Evolutionary conservation across 2,888 invertebrate genomes (phyloP), one percentile per base, ranked within the genome.

Genomic region (Cinara cedri): DNA sequence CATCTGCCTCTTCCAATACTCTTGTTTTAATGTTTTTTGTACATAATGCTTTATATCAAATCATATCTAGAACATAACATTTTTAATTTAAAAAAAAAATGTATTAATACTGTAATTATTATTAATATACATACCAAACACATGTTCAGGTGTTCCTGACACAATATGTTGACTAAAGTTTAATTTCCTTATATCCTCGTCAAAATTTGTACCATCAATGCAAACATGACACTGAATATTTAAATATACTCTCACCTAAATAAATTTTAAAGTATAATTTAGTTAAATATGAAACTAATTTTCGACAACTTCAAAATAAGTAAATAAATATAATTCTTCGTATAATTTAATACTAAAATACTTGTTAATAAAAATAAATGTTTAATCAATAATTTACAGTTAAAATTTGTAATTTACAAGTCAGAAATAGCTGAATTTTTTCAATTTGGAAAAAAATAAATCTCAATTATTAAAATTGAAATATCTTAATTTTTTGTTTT

Each of bases 81-180:
- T 46, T 21, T 13, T 24, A 24, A 51, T 6, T 66, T 26, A 3
- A 60, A 13, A 44, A 34, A 3, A 72, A 57, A 3, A 66, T 9
- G 9, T 21, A 1, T 44, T 21, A n/a, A n/a, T n/a, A n/a, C n/a
- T 34, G 6, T n/a, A 10, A 19, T 19, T 10, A 9, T 1, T 9
- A 55, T 55, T 21, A 16, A 46, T 34, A 66, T 21, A 82, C 81
- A 88, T 89, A 92, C 96, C 97, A 88, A 98, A 98, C 1, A 99
- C 98, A 88, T 98, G 90, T 68, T 99, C 99, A 9, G 99, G 99
- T 57, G 99, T 99, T 42, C 98, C 99, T 84, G 97, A 97, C 0
- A 99, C 98, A 81, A 99, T 96, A 88, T 99, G 98, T 85, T 98
- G 98, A 11, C 99, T 99, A 87, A 97, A 98, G 87, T 99, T 98